Evolutionary conservation across 2,888 invertebrate species (phyloP), one percentile per base, ranked within the genome.

Genomic region (Heliconius ethilla): DNA sequence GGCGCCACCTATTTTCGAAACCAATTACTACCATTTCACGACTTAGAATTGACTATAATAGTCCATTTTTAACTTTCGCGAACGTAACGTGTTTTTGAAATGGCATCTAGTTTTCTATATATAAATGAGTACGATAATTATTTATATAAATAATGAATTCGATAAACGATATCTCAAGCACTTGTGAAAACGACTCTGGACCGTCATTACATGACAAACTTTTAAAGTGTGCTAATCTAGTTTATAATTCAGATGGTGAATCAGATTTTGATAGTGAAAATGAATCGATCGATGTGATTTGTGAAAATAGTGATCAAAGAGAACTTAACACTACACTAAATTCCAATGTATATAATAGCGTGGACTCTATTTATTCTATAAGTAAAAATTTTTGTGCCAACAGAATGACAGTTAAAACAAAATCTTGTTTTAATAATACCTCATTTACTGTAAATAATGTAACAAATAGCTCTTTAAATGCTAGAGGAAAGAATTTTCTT

Each of bases 1-100:
- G 88, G 91, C 85, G 89, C 91, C 93, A 92, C 94, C 94, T 94
- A 92, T 94, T 94, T 93, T 92, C 89, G 87, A 87, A 92, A 91
- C 87, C 91, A 94, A 94, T 94, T 94, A 94, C 91, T 91, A 89
- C 85, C 85, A 87, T 85, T 86, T 86, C 83, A 83, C 85, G 83
- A 85, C 84, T 81, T 83, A 83, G 83, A 84, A 84, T 82, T 83
- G 85, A 70, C 66, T 66, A 55, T 72, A 63, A 65, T 78, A 80
- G 80, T 79, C 75, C 75, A 45, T 76, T 59, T 51, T 72, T 51
- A 76, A 25, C n/a, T 75, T 75, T 55, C 59, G 75, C 45, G 27
- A 25, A 62, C 29, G 59, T 69, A 75, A 37, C 59, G 45, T 75
- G 73, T 69, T 67, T 55, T 65, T 72, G 62, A 76, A 72, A 66